Evolutionary conservation across 2,888 invertebrate genomes (phyloP).

Genomic region (Thereva nobilitata): DNA sequence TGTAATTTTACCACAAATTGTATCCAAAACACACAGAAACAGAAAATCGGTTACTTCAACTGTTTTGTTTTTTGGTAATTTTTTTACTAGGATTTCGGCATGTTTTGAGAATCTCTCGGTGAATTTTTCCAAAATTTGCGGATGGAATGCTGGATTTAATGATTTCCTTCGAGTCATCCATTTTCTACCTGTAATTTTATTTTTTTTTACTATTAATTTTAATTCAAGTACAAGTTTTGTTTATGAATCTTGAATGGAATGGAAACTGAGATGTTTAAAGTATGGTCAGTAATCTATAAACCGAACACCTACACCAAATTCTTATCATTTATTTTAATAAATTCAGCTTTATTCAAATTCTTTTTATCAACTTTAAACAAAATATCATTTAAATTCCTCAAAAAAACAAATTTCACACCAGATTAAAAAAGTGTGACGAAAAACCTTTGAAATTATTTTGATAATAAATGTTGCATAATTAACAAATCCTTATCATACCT

Average conservation of each 20-base stretch:
- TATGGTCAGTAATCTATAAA: too few species aligned
- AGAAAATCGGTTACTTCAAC: constrained; percentile 62
- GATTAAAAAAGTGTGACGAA: too few species aligned
- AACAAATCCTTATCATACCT: constrained; percentile 43
- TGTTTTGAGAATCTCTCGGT: constrained; percentile 68
- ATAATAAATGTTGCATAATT: neutral
- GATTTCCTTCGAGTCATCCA: constrained; percentile 73
- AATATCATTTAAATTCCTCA: too few species aligned
- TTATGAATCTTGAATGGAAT: too few species aligned
- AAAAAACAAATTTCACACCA: too few species aligned
- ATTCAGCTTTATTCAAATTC: too few species aligned
- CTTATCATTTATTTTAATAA: too few species aligned
- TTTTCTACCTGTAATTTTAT: constrained; percentile 51
- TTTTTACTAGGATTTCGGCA: constrained; percentile 62
- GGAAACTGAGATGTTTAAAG: too few species aligned
- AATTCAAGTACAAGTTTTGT: neutral
- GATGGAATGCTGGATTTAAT: constrained; percentile 77
- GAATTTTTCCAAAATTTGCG: constrained; percentile 73
- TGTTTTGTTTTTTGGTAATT: constrained; percentile 58
- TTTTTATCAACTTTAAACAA: too few species aligned
- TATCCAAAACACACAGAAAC: constrained; percentile 66
- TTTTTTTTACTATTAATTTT: neutral
- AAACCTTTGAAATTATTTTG: too few species aligned
- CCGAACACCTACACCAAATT: too few species aligned
- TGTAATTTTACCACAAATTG: constrained; percentile 62